A percentile compares a stretch with the other conserved stretches of the same genome.
These are phyloP conservation scores for Cricetomys ansorgei DNA, from an alignment of 2,113 vertebrate species.

Conservation along the genomic window DNA sequence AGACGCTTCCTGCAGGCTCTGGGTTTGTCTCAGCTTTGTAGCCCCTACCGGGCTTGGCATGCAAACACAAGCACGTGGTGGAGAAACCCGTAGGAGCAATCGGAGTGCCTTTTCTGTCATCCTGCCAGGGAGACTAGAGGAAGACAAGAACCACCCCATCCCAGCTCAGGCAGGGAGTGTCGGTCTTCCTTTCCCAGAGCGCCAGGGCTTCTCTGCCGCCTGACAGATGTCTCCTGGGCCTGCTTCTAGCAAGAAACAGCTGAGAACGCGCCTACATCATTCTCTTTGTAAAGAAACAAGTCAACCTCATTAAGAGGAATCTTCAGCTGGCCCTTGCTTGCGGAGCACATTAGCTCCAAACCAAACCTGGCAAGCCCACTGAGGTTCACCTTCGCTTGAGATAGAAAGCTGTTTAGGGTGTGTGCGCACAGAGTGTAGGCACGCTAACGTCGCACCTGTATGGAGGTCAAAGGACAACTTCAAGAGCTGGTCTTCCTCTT, in stretches of 20 bases:
- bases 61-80: neutral
- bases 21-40: neutral
- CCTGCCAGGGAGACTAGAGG: neutral
- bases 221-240: neutral
- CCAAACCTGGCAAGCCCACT: neutral
- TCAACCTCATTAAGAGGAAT: neutral
- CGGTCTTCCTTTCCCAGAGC: neutral
- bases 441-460: too few species aligned
- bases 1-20: neutral
- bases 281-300: constrained; percentile 49
- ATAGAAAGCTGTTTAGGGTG: neutral
- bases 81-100: neutral
- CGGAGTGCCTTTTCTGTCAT: neutral
- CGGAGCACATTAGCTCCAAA: neutral
- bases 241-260: neutral
- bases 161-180: neutral
- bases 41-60: neutral
- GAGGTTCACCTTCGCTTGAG: neutral
- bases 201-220: neutral
- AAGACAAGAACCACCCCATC: neutral
- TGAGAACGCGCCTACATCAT: neutral
- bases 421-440: neutral
- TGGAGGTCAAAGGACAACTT: neutral
- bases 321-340: neutral
- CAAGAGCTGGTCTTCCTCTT: neutral